Evolutionary conservation across 2,113 vertebrate species (phyloP).

Genomic region (Trematocara stigmaticum): DNA sequence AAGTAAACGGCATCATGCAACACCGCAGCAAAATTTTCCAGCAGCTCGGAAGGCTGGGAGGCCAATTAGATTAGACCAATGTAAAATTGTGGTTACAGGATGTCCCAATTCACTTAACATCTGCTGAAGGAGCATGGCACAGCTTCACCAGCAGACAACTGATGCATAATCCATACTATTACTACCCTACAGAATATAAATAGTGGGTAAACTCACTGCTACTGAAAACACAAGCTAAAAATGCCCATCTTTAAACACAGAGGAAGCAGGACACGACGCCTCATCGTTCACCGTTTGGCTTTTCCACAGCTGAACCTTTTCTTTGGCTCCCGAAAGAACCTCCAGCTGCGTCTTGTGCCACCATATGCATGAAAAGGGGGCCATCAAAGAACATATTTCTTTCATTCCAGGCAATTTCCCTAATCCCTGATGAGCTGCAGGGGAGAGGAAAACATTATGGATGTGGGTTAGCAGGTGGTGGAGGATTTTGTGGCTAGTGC

Average conservation of each 20-base stretch:
- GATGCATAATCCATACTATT: background rate
- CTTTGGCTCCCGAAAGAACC: conserved; percentile 54
- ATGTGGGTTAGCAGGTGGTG: conserved; percentile 71
- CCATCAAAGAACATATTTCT: conserved; percentile 79
- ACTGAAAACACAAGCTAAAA: background rate
- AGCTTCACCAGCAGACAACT: background rate
- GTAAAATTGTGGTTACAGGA: conserved; percentile 29
- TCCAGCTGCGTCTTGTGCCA: conserved; percentile 71
- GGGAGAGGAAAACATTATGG: conserved; percentile 69
- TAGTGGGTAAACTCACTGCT: background rate
- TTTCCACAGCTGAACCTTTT: conserved; percentile 29
- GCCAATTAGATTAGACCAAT: conserved; percentile 35
- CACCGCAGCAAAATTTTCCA: conserved; percentile 7
- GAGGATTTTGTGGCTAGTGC: conserved; percentile 31
- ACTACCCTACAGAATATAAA: background rate
- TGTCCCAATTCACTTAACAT: conserved; percentile 34
- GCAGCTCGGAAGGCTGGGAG: background rate
- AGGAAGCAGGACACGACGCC: background rate
- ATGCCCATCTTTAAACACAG: background rate
- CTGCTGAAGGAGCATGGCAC: conserved; percentile 19
- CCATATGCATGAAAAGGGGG: conserved; percentile 70
- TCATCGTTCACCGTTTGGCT: background rate
- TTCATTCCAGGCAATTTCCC: conserved; percentile 78
- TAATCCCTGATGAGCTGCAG: conserved; percentile 77
- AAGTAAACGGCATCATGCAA: background rate